phyloP scores from a whole-genome alignment of 2,797 vertebrate species.

The Geotrypetes seraphini region DNA sequence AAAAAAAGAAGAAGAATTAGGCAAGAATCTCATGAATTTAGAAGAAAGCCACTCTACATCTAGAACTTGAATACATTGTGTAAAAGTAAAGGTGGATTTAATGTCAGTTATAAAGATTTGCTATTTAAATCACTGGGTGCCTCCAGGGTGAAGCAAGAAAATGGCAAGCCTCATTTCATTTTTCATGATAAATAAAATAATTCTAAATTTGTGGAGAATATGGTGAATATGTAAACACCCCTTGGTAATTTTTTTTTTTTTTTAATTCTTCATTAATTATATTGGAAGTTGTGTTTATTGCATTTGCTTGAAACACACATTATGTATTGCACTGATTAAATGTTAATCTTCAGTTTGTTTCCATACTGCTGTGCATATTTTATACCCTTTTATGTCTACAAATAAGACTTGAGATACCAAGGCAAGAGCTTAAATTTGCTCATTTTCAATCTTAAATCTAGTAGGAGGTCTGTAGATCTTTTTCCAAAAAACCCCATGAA shows the following conservation, averaged over 20 bases:
- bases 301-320: neutral
- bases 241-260: neutral
- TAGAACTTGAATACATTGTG: neutral
- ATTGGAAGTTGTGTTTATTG: neutral
- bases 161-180: conserved; percentile 1
- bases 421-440: too few relatives aligned
- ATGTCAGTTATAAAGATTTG: neutral
- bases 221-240: conserved; percentile 3
- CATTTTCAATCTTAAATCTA: too few relatives aligned
- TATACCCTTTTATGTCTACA: too few relatives aligned
- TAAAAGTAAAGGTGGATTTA: neutral
- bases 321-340: neutral
- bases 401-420: neutral
- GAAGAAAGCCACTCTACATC: neutral
- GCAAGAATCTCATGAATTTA: neutral
- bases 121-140: neutral
- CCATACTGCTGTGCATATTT: neutral
- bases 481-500: too few relatives aligned
- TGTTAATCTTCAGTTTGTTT: neutral
- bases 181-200: neutral
- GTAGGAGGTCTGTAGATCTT: neutral
- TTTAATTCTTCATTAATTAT: neutral
- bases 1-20: fast-evolving
- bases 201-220: neutral
- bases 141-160: conserved; percentile 1